These are phyloP conservation scores for Watsonalla cultraria DNA, from an alignment of 2,888 invertebrate species.

Conservation along the genomic window DNA sequence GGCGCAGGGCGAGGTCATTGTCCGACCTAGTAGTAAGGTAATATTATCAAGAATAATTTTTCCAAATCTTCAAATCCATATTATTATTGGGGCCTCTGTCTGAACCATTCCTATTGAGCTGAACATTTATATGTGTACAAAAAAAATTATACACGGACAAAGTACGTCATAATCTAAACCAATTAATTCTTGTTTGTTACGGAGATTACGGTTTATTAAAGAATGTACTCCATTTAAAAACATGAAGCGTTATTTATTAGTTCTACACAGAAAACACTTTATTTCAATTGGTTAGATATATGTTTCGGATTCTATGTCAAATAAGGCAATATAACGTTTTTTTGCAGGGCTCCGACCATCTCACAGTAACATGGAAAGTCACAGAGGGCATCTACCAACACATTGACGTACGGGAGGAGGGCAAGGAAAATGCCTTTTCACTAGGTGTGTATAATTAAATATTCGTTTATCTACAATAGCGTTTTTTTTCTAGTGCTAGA, in stretches of 20 bases:
- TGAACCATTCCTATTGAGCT: too few relatives aligned
- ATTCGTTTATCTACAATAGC: not conserved
- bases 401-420: slow-evolving; percentile 96
- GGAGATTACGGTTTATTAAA: too few relatives aligned
- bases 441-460: slow-evolving; percentile 81
- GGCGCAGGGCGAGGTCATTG: slow-evolving; percentile 98
- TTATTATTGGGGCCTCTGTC: too few relatives aligned
- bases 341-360: slow-evolving; percentile 91
- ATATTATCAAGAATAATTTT: slow-evolving; percentile 4
- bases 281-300: too few relatives aligned
- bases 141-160: too few relatives aligned
- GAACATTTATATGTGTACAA: too few relatives aligned
- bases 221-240: too few relatives aligned
- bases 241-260: not conserved
- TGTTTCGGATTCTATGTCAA: too few relatives aligned
- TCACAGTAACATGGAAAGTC: slow-evolving; percentile 99
- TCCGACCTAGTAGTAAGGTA: slow-evolving; percentile 97
- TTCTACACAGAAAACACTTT: not conserved
- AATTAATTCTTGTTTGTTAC: too few relatives aligned
- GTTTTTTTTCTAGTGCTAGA: not conserved
- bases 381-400: slow-evolving; percentile 96
- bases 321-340: too few relatives aligned
- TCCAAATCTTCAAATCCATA: not conserved
- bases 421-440: slow-evolving; percentile 97
- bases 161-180: too few relatives aligned